Conservation (phyloP, 2,888 invertebrate genomes). For the Hyppa rectilinea region DNA sequence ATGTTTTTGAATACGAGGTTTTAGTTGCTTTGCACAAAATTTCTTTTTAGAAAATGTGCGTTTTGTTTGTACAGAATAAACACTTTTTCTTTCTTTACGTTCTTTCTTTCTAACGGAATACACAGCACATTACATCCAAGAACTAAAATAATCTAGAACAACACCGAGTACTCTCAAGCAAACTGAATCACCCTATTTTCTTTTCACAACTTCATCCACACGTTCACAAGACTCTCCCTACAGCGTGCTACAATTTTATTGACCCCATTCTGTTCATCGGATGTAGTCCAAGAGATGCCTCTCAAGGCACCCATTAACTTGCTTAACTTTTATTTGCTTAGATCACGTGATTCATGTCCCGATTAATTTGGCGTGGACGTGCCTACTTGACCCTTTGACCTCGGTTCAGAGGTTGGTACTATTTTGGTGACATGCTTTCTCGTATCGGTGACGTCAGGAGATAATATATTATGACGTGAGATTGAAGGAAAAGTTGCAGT, state of each 20-base stretch:
- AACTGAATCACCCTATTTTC: slow-evolving; percentile 16
- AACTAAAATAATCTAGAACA: neutral
- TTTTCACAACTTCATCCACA: slow-evolving; percentile 12
- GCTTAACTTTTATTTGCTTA: slow-evolving; percentile 62
- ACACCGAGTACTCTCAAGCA: neutral
- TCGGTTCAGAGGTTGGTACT: slow-evolving; percentile 24
- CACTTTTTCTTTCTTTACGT: too few relatives aligned
- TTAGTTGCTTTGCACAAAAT: too few relatives aligned
- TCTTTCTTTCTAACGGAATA: too few relatives aligned
- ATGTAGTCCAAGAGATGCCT: slow-evolving; percentile 44
- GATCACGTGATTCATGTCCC: slow-evolving; percentile 64
- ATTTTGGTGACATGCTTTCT: slow-evolving; percentile 36
- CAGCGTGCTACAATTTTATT: slow-evolving; percentile 58
- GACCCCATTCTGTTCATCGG: slow-evolving; percentile 54
- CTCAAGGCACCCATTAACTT: slow-evolving; percentile 67
- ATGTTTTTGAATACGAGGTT: too few relatives aligned
- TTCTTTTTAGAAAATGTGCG: too few relatives aligned
- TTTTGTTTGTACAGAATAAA: too few relatives aligned
- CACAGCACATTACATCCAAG: neutral
- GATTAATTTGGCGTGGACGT: slow-evolving; percentile 60
- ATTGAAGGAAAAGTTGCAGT: too few relatives aligned
- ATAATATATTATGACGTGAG: slow-evolving; percentile 2
- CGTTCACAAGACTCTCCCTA: slow-evolving; percentile 36
- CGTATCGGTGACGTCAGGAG: slow-evolving; percentile 18
- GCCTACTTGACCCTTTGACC: slow-evolving; percentile 45